A percentile compares a stretch with the other conserved stretches of the same genome.
These are phyloP conservation scores for Brachyalestes nurse DNA, from an alignment of 2,797 vertebrate genomes.

Conservation along the genomic window DNA sequence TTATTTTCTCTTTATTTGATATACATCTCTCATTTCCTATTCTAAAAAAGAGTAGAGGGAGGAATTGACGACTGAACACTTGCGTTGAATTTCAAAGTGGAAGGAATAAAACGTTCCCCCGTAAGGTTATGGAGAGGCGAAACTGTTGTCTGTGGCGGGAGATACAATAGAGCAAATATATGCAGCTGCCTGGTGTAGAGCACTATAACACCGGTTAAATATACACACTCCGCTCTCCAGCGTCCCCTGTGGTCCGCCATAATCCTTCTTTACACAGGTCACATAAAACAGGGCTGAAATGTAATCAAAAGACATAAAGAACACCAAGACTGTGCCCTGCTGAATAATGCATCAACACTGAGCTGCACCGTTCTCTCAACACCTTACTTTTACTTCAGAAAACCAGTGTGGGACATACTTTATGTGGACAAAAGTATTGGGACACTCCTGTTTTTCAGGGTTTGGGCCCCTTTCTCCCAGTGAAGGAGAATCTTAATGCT, in stretches of 20 bases:
- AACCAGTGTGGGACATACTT: no score
- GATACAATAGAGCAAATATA: not conserved
- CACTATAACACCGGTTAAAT: slow-evolving; percentile 30
- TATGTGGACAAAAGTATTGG: no score
- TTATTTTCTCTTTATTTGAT: slow-evolving; percentile 56
- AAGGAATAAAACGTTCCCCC: slow-evolving; percentile 40
- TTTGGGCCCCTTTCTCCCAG: no score
- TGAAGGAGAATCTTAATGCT: no score
- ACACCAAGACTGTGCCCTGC: not conserved
- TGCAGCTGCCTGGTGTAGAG: not conserved
- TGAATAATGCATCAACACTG: slow-evolving; percentile 22
- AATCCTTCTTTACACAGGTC: slow-evolving; percentile 31
- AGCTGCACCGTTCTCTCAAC: not conserved
- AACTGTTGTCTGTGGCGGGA: slow-evolving; percentile 42
- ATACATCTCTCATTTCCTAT: slow-evolving; percentile 52
- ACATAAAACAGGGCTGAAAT: slow-evolving; percentile 37
- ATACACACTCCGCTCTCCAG: slow-evolving; percentile 23
- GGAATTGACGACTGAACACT: slow-evolving; percentile 52
- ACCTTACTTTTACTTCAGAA: not conserved
- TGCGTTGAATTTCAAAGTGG: slow-evolving; percentile 54
- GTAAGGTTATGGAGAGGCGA: slow-evolving; percentile 49
- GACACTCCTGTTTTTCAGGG: no score
- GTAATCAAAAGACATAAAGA: slow-evolving; percentile 27
- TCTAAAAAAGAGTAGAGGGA: slow-evolving; percentile 31
- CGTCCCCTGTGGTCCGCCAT: slow-evolving; percentile 25